Base-by-base conservation (phyloP, 2,113 vertebrate genomes). In the Bujurquina vittata region DNA sequence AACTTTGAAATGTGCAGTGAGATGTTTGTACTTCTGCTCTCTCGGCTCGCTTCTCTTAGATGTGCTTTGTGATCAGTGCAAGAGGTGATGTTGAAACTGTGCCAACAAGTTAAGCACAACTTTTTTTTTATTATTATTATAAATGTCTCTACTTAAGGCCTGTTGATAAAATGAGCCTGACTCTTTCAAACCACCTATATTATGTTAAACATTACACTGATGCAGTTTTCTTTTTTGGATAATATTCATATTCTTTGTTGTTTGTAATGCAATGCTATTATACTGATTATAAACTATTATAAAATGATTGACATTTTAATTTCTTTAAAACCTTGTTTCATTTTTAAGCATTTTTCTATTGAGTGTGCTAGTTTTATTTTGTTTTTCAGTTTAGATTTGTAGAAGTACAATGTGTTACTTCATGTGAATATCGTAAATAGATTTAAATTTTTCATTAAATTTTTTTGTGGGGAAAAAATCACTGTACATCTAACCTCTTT, bases 401-500 rank as follows among this genome's bases (percentile, higher is more conserved):
- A 87, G 89, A 78, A 83, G 75, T 89, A 90, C 87, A 33, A 4
- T 40, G 65, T 91, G 55, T 85, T 91, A 84, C 91, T 93, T 91
- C 73, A 80, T 94, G 95, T 95, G 90, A 95, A 96, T 92, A 90
- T 20, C 17, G 54, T 90, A 90, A 94, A 93, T 96, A 89, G 80
- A 88, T 94, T 92, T 91, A 1, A 85, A 77, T 1, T 89, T 93
- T 89, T 92, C 85, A 85, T 93, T 86, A 20, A 86, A 40, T 26
- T 73, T 85, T 35, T 87, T 84, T 92, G 75, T 37, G 72, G 81
- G 84, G 80, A 73, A 84, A 90, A 90, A 91, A 87, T 92, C 57
- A 90, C 89, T 92, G 88, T 93, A 92, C 92, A 81, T 88, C 81
- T 90, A 67, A 60, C 84, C 74, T 58, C 81, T 85, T 83, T 84